These are phyloP conservation scores for Myanophis thanlyinensis DNA, from an alignment of 2,113 vertebrate species.

Conservation along the genomic window DNA sequence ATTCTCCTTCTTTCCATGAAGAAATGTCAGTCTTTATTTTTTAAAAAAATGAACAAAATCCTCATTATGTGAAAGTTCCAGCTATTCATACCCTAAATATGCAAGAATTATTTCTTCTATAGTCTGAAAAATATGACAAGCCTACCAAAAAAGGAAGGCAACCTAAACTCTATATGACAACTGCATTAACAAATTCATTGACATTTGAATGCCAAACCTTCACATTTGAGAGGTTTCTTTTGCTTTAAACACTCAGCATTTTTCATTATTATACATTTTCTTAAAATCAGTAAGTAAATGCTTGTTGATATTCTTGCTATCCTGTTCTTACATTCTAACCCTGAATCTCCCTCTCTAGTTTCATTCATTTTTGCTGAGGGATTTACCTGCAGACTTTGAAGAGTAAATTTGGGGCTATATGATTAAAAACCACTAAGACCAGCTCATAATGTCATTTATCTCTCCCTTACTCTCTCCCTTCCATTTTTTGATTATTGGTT, in stretches of 20 bases:
- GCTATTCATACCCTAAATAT: background rate
- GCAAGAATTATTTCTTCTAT: background rate
- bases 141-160: background rate
- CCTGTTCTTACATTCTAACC: background rate
- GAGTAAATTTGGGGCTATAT: background rate
- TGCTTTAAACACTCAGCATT: background rate
- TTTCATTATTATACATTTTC: background rate
- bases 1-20: background rate
- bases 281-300: background rate
- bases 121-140: background rate
- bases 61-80: background rate
- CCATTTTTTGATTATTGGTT: background rate
- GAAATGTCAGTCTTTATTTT: background rate
- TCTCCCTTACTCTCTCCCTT: background rate
- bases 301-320: background rate
- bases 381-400: background rate
- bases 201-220: background rate
- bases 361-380: background rate
- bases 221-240: background rate
- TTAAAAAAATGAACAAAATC: background rate
- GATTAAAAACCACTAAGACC: background rate
- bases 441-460: background rate
- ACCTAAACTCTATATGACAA: background rate
- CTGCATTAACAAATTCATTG: background rate
- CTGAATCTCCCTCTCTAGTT: background rate